Percentiles rank a stretch among this genome's conserved stretches.
phyloP scores from a whole-genome alignment of 2,113 vertebrate genomes.

The Triplophysa rosa region DNA sequence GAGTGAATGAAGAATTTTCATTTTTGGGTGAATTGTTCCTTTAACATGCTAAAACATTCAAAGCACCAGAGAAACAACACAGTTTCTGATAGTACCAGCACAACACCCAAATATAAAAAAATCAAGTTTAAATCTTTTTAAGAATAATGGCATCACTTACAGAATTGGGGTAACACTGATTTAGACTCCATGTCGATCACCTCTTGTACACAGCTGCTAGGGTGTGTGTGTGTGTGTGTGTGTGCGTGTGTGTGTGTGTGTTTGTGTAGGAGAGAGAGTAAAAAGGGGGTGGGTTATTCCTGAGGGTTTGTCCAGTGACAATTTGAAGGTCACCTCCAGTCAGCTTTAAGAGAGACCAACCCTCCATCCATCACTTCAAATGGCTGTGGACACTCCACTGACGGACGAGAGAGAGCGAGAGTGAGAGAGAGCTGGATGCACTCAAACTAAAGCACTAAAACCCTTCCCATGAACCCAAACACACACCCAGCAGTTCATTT shows the following conservation, averaged over 20 bases:
- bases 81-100: no score
- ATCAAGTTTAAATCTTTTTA: not conserved
- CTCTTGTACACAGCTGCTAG: conserved; percentile 12
- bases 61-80: not conserved
- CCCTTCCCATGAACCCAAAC: conserved; percentile 5
- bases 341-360: conserved; percentile 25
- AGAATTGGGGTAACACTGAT: conserved; percentile 22
- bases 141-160: conserved; percentile 8
- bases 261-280: not conserved
- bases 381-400: conserved; percentile 16
- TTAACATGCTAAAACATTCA: not conserved
- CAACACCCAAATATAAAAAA: no score
- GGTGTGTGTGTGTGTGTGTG: not conserved
- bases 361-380: conserved; percentile 34
- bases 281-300: conserved; percentile 1
- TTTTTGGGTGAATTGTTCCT: no score
- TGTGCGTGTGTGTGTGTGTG: no score
- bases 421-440: not conserved
- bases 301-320: conserved; percentile 14
- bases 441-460: conserved; percentile 16
- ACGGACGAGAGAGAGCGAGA: not conserved
- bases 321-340: conserved; percentile 39
- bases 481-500: conserved; percentile 21
- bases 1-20: no score
- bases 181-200: conserved; percentile 32